Base-by-base conservation (phyloP, 2,113 vertebrate species). In the Ptilonorhynchus violaceus region DNA sequence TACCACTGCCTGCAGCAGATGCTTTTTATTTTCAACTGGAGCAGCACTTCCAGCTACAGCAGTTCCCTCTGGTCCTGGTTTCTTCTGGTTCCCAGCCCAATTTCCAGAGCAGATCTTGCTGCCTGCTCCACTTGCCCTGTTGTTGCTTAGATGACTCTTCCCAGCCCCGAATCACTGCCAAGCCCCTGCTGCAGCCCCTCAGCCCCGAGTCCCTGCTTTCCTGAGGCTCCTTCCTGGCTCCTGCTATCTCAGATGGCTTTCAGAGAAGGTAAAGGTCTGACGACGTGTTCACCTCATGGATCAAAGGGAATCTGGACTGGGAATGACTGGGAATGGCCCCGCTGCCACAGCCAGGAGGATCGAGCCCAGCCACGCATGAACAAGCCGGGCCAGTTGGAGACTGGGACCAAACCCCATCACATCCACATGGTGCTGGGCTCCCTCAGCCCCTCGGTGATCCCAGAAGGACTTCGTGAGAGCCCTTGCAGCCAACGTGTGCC, bases 281-380 rank as follows among this genome's bases (percentile, higher is more conserved):
- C 23, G 27, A 30, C 2, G 0, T 7, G 13, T 30, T 80, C 7
- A 0, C 35, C 66, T 78, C 62, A 3, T 23, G 49, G 66, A 62
- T 46, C 55, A 66, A 44, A 85, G 75, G 68, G 59, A 76, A 73
- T 39, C 41, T 1, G 2, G 37, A 23, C 55, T 83, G 46, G 44
- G 39, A 37, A 7, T 30, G 68, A 50, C 20, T 30, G 25, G 63
- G 55, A 67, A 64, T 47, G 21, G 5, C 44, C 9, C 52, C 0
- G 0, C 69, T 76, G 58, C 23, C 39, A 14, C 6, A 5, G 59
- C 58, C 73, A 28, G 72, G 55, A 31, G 39, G 49, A 42, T 77
- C 0, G 0, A 72, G 67, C 62, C 47, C 80, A 52, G 64, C 2
- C 13, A 56, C 0, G 0, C 13, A 7, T 30, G 1, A 0, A 23